These are phyloP conservation scores for Dromococcyx pavoninus DNA, from an alignment of 2,797 vertebrate genomes.

Conservation along the genomic window DNA sequence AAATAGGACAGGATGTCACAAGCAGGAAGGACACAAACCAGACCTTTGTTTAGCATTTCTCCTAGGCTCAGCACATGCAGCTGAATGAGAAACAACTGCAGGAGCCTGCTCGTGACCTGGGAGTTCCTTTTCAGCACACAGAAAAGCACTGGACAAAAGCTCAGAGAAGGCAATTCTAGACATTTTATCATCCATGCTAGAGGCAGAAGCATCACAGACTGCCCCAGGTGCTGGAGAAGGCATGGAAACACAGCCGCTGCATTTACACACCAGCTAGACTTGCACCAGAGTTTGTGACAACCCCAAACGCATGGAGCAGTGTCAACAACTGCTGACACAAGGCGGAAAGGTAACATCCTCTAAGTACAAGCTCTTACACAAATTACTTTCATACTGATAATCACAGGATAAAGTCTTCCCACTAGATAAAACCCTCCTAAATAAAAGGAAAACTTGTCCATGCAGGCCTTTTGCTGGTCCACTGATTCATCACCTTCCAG, in stretches of 20 bases:
- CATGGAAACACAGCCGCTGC: not conserved
- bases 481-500: not conserved
- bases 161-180: not conserved
- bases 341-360: accelerated
- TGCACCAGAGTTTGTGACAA: not conserved
- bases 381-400: not conserved
- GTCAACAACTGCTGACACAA: not conserved
- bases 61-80: not conserved
- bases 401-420: not conserved
- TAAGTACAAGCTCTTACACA: not conserved
- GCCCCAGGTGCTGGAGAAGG: accelerated
- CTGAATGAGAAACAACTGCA: not conserved
- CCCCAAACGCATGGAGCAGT: accelerated
- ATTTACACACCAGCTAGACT: not conserved
- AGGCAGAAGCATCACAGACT: not conserved
- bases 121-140: not conserved
- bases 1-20: not conserved
- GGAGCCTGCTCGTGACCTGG: accelerated
- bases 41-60: not conserved
- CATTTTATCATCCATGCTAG: not conserved
- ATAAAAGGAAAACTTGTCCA: not conserved
- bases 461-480: not conserved
- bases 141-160: not conserved
- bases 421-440: not conserved
- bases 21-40: not conserved